Percentiles rank a stretch among this genome's conserved stretches.
These are phyloP conservation scores for Mareca penelope DNA, from an alignment of 2,797 vertebrate genomes.

Conservation along the genomic window DNA sequence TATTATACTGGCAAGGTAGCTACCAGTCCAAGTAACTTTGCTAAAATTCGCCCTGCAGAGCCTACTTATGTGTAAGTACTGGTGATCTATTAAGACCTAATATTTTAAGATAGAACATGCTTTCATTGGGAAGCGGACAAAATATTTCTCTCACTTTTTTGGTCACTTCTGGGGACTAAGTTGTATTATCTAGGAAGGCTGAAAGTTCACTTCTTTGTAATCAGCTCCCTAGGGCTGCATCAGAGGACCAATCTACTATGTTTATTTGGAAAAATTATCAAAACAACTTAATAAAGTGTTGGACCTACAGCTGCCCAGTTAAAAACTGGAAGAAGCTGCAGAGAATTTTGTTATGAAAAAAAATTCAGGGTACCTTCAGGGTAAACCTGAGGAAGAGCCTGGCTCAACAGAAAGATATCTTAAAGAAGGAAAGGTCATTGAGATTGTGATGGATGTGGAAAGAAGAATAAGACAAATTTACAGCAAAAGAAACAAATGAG, in stretches of 20 bases:
- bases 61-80: background rate
- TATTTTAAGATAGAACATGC: background rate
- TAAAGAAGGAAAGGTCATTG: background rate
- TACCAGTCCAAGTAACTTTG: background rate
- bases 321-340: background rate
- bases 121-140: background rate
- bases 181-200: background rate
- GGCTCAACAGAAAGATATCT: background rate
- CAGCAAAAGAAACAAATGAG: background rate
- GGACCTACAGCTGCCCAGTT: background rate
- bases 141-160: background rate
- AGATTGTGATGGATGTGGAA: background rate
- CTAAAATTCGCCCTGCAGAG: background rate
- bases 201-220: background rate
- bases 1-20: background rate
- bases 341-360: background rate
- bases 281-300: background rate
- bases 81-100: background rate
- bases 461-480: background rate
- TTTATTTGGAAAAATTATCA: background rate
- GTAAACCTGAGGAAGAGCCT: background rate
- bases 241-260: background rate
- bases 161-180: background rate
- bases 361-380: background rate
- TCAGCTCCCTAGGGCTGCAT: background rate